Evolutionary conservation across 2,888 invertebrate genomes (phyloP), one percentile per base, ranked within the genome.

Genomic region (Cremastinae sp.): DNA sequence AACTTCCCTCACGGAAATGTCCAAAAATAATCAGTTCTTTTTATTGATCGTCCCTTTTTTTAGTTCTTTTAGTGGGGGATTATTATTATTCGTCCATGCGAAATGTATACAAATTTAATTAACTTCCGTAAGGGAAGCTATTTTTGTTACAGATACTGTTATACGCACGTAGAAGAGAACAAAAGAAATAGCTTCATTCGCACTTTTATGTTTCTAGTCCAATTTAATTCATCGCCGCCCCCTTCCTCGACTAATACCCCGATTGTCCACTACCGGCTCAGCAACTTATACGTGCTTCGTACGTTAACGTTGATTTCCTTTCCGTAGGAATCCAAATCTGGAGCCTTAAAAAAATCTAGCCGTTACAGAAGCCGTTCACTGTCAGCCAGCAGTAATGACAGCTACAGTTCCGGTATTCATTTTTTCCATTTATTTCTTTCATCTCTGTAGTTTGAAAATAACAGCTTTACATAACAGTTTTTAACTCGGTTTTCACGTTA

Each of bases 321-420:
- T 91, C 82, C 90, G n/a, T n/a, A 92, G 92, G 92, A 92, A 83
- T 87, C 91, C 53, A 92, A 92, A 87, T 94, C 95, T 1, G 94
- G 96, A 78, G 96, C 96, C 8, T 90, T 96, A 88, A 96, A 97
- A 91, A 96, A 96, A 89, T 94, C 96, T n/a, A 96, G 95, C 82
- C 92, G 97, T 64, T 96, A 97, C 88, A 92, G 97, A 66, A 97
- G 97, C 88, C 93, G 98, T 78, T 97, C 97, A 0, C 91, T 97
- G 20, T 98, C 98, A 9, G 97, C 97, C 2, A 97, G 97, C 5
- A 98, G 98, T 41, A 97, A 97, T 65, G 98, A 98, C 90, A 97
- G 97, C 18, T 98, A 97, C 91, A 97, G 97, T 90, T 97, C 97
- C 81, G 94, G 95, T 95, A 92, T n/a, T n/a, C 90, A 91, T 78